Conservation (phyloP, 2,113 vertebrate genomes). For the Chionis minor region DNA sequence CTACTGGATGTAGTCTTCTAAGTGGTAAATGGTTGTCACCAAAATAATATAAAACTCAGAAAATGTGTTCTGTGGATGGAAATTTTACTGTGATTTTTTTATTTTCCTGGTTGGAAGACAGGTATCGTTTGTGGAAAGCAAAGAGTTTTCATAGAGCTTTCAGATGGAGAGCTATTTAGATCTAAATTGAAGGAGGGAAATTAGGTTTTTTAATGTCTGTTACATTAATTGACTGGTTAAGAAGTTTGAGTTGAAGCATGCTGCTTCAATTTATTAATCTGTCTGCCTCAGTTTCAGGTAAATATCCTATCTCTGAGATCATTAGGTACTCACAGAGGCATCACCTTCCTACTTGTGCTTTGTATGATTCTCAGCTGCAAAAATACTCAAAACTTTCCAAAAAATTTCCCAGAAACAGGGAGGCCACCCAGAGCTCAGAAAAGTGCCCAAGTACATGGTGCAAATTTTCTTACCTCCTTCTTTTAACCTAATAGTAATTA, state of each 20-base stretch:
- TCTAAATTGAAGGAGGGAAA: neutral
- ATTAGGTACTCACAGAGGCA: accelerated
- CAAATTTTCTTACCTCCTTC: accelerated
- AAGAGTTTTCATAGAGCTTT: neutral
- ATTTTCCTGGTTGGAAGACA: neutral
- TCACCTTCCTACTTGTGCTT: neutral
- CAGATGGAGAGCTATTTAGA: neutral
- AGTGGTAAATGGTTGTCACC: neutral
- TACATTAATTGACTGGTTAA: neutral
- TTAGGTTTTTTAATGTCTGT: neutral
- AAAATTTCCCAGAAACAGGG: neutral
- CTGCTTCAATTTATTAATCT: neutral
- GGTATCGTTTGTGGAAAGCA: neutral
- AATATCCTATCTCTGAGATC: neutral
- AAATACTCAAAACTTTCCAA: neutral
- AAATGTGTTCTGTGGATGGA: neutral
- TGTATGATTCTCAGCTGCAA: neutral
- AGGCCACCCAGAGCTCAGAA: neutral
- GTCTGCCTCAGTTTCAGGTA: neutral
- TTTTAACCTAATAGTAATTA: neutral
- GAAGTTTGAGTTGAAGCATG: neutral
- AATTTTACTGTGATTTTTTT: neutral
- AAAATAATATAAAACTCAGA: neutral
- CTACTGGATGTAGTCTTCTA: neutral
- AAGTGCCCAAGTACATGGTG: neutral